Base-by-base conservation (phyloP, 2,797 vertebrate genomes). In the Steatocranus sp. region DNA sequence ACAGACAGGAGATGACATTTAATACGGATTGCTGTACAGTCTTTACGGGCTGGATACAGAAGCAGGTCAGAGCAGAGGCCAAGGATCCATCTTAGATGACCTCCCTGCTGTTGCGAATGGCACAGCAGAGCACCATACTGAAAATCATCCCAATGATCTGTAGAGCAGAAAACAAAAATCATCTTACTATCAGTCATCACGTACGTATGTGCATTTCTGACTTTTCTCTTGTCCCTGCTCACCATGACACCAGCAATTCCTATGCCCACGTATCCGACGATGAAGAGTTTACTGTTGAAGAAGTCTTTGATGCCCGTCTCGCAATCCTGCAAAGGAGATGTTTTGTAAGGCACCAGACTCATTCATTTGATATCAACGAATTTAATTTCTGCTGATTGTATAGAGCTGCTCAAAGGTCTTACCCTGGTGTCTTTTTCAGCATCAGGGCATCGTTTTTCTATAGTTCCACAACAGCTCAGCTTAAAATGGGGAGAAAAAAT, bases 131-230 rank as follows among this genome's bases (percentile, higher is more conserved):
- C 85, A 99, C 97, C 98, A 99, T 98, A 90, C 98, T 99, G 96
- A 98, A 99, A 93, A 99, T 97, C 98, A 99, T 99, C 90, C 98
- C 98, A 61, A 99, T 98, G 91, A 99, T 97, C 98, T 99, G 95
- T 81, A 8, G 68, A 76, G 30, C 76, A 17, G 15, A 58, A 83
- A 84, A 51, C 3, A 50, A 1, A 32, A 20, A 27, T 7, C 4
- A 79, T 61, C 11, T 5, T 3, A 18, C 30, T 49, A 8, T 17
- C 5, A 7, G 50, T 18, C 43, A 8, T 7, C 66, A 2, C 2
- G 34, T 30, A 2, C 3, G 1, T 4, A 6, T 38, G 7, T 54
- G 5, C 32, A 20, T 70, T 77, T 68, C 18, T 7, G 20, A n/a
- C 20, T 76, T 36, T 20, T 80, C 12, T 50, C 38, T 11, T 27